phyloP scores from a whole-genome alignment of 2,888 invertebrate species.

The Ornithoptera priamus region DNA sequence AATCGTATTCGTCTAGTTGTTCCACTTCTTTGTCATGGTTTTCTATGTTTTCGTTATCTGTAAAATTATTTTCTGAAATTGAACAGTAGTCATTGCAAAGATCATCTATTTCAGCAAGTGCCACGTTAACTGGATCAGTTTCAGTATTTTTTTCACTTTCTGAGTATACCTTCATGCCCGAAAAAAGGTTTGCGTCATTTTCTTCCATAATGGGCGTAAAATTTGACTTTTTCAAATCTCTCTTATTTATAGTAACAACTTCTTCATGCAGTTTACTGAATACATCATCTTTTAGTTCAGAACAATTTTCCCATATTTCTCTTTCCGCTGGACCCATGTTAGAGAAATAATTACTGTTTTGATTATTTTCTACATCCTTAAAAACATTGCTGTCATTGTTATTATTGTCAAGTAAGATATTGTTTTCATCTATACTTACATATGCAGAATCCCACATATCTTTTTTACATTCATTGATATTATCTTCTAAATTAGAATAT shows the following conservation, averaged over 20 bases:
- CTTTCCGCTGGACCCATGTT: slow-evolving; percentile 73
- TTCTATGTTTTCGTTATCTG: slow-evolving; percentile 42
- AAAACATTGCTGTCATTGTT: slow-evolving; percentile 60
- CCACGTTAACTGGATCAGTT: slow-evolving; percentile 64
- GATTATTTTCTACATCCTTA: slow-evolving; percentile 42
- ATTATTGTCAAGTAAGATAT: slow-evolving; percentile 67
- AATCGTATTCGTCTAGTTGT: slow-evolving; percentile 43
- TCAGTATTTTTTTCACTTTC: slow-evolving; percentile 55
- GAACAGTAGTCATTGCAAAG: slow-evolving; percentile 64
- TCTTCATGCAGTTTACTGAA: slow-evolving; percentile 48
- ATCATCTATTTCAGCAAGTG: slow-evolving; percentile 72
- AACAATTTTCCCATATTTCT: slow-evolving; percentile 68
- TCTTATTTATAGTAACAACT: slow-evolving; percentile 43
- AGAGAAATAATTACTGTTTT: slow-evolving; percentile 45
- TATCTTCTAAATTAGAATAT: slow-evolving; percentile 37
- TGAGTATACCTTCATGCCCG: slow-evolving; percentile 49
- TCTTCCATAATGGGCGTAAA: slow-evolving; percentile 74
- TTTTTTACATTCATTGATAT: slow-evolving; percentile 45
- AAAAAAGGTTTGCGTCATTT: slow-evolving; percentile 59
- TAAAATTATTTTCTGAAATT: slow-evolving; percentile 51
- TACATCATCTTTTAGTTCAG: slow-evolving; percentile 48
- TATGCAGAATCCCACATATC: slow-evolving; percentile 78
- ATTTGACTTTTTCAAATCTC: slow-evolving; percentile 54
- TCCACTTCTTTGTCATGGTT: slow-evolving; percentile 39
- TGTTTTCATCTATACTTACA: slow-evolving; percentile 76